A percentile compares a stretch with the other conserved stretches of the same genome.
Evolutionary conservation across 2,797 vertebrate genomes (phyloP).

Genomic region (Iguana delicatissima): DNA sequence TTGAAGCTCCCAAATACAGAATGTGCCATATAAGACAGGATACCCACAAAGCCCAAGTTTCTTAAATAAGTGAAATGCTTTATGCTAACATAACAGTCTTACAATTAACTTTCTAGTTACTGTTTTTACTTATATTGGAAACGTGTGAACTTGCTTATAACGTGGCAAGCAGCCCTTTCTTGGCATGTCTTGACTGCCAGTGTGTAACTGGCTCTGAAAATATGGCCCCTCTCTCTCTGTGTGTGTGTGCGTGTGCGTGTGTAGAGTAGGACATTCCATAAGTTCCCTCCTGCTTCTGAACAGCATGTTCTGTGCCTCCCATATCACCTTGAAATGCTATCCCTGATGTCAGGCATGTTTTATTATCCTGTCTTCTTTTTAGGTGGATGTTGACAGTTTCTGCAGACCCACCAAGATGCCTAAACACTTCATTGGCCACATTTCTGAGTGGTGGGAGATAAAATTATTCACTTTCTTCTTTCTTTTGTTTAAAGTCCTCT

Average conservation of each 20-base stretch:
- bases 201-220: neutral
- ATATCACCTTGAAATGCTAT: neutral
- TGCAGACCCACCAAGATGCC: neutral
- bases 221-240: neutral
- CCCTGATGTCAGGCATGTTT: neutral
- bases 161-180: neutral
- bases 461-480: neutral
- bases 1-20: too few species aligned
- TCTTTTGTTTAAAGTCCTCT: neutral
- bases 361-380: constrained; percentile 5
- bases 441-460: neutral
- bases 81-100: neutral
- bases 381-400: neutral
- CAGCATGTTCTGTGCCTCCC: neutral
- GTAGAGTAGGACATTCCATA: neutral
- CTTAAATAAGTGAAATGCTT: neutral
- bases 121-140: neutral
- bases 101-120: neutral
- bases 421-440: neutral
- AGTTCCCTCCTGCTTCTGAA: neutral
- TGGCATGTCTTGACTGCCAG: neutral
- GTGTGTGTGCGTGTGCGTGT: neutral
- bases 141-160: neutral
- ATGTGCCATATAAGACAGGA: too few species aligned
- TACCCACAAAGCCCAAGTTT: neutral